Evolutionary conservation across 2,113 vertebrate genomes (phyloP).

Genomic region (Tenrec ecaudatus): DNA sequence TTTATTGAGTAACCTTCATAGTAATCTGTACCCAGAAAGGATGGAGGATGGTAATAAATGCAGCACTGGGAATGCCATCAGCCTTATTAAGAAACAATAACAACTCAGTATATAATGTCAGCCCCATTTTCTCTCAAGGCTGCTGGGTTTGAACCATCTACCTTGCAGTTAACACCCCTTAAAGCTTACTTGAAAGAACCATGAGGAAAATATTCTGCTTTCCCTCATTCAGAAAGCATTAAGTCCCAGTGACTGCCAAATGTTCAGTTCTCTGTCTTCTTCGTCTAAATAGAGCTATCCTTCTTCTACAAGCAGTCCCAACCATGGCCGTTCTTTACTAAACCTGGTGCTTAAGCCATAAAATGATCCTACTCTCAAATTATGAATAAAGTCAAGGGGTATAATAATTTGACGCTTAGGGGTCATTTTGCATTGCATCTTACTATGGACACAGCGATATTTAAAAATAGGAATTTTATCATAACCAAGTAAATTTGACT

Average conservation of each 20-base stretch:
- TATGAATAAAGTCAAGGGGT: neutral
- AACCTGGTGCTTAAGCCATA: neutral
- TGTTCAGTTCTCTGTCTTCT: neutral
- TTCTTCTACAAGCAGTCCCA: neutral
- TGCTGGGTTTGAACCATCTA: too few relatives aligned
- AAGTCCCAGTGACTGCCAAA: neutral
- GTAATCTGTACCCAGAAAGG: neutral
- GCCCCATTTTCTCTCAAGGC: too few relatives aligned
- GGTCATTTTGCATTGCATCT: neutral
- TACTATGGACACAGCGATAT: neutral
- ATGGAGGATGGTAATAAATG: neutral
- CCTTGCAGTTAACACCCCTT: too few relatives aligned
- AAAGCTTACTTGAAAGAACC: too few relatives aligned
- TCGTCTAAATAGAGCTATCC: neutral
- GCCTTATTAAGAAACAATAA: neutral
- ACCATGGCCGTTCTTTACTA: neutral
- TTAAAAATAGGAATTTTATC: neutral
- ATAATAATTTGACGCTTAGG: neutral
- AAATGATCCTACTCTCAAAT: neutral
- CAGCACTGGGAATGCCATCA: neutral
- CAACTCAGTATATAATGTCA: neutral
- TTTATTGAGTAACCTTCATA: neutral
- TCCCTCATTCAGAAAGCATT: neutral
- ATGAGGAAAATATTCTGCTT: neutral
- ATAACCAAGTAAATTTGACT: neutral